Percentiles rank a stretch among this genome's conserved stretches.
phyloP scores from a whole-genome alignment of 2,797 vertebrate species.

The Lagodon rhomboides region DNA sequence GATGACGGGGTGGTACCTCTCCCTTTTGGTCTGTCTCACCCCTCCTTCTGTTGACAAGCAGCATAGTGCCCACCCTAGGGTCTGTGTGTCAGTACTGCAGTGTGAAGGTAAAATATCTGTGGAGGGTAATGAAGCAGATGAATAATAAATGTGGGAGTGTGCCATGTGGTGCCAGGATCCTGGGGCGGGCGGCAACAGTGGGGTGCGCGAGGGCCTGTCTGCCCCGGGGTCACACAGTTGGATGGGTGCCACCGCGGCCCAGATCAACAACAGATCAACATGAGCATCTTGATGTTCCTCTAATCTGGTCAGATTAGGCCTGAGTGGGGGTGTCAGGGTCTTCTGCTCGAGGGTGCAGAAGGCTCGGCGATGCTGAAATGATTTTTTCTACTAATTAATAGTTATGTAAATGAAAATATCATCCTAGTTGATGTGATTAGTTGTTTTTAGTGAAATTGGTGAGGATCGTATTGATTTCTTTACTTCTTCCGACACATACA shows the following conservation, averaged over 20 bases:
- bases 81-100: conserved; percentile 34
- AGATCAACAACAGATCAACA: conserved; percentile 58
- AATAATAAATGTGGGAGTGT: conserved; percentile 74
- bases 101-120: conserved; percentile 45
- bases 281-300: conserved; percentile 37
- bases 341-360: background rate
- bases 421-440: background rate
- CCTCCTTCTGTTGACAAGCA: conserved; percentile 36
- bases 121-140: conserved; percentile 66
- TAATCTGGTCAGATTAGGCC: conserved; percentile 54
- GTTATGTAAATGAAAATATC: background rate
- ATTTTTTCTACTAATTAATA: background rate
- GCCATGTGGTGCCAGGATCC: conserved; percentile 66
- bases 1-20: conserved; percentile 48
- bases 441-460: background rate
- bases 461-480: background rate
- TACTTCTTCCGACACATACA: too few species aligned
- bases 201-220: conserved; percentile 14
- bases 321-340: background rate
- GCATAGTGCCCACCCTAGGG: conserved; percentile 45
- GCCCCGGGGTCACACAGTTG: conserved; percentile 54
- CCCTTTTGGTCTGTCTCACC: conserved; percentile 20
- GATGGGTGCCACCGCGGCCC: conserved; percentile 44
- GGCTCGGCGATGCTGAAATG: background rate
- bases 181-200: conserved; percentile 35